Percentiles rank a stretch among this genome's conserved stretches.
These are phyloP conservation scores for Noctua janthe DNA, from an alignment of 2,888 invertebrate species.

Conservation along the genomic window DNA sequence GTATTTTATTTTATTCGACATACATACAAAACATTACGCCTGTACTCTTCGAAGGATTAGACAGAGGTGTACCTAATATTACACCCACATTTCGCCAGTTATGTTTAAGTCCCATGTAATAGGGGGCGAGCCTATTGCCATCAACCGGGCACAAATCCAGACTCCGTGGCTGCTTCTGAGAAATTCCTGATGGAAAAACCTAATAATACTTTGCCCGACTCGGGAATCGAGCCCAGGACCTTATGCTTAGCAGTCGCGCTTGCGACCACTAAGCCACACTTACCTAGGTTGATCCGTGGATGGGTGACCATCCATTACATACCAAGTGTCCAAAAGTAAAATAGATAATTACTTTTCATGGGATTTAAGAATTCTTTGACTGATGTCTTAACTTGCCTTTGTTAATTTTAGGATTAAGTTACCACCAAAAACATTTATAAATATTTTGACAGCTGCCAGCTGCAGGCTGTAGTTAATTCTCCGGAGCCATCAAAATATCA, in stretches of 20 bases:
- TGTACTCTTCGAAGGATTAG: neutral
- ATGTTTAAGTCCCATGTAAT: too few species aligned
- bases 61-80: too few species aligned
- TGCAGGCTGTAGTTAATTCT: neutral
- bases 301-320: neutral
- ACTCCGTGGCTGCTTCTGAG: too few species aligned
- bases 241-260: too few species aligned
- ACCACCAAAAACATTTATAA: neutral
- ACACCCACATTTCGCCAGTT: too few species aligned
- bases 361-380: neutral
- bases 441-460: conserved; percentile 15
- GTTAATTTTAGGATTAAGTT: neutral
- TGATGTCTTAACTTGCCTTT: neutral
- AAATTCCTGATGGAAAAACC: too few species aligned
- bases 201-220: too few species aligned
- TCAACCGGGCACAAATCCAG: too few species aligned
- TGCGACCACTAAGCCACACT: neutral
- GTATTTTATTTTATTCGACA: neutral
- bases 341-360: neutral
- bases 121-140: too few species aligned
- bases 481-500: conserved; percentile 30
- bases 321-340: neutral
- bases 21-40: neutral
- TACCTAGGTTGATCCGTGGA: neutral
- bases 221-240: too few species aligned